Conservation (phyloP, 2,113 vertebrate genomes). For the Siniperca knerii region DNA sequence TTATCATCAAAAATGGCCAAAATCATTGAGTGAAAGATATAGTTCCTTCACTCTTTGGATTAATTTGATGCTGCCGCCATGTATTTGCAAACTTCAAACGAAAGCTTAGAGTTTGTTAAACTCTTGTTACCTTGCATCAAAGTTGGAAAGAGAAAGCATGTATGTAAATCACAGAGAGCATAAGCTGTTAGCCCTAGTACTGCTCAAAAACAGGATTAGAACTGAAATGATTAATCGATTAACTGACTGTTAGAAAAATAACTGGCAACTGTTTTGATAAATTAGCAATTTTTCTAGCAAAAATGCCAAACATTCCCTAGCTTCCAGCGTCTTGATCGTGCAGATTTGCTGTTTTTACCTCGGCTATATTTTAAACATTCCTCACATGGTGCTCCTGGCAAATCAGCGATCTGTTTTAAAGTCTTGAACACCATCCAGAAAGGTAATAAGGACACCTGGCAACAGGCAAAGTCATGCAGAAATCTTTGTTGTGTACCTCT, state of each 20-base stretch:
- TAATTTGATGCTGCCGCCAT: not conserved
- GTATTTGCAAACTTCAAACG: not conserved
- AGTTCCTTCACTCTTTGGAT: not conserved
- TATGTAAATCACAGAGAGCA: not conserved
- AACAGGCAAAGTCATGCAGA: not conserved
- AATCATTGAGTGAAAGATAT: not conserved
- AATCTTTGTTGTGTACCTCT: not conserved
- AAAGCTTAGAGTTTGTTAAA: not conserved
- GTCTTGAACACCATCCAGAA: not conserved
- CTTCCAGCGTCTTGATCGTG: not conserved
- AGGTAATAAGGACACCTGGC: not conserved
- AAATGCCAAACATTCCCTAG: not conserved
- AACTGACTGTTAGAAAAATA: not conserved
- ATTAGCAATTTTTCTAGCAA: not conserved
- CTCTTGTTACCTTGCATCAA: not conserved
- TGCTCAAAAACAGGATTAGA: not conserved
- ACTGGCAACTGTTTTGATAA: not conserved
- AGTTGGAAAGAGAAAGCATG: not conserved
- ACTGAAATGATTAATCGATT: not conserved
- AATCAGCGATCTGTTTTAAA: not conserved
- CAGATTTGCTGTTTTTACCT: not conserved
- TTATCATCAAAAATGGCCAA: not conserved
- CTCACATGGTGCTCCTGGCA: not conserved
- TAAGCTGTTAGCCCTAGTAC: too few species aligned
- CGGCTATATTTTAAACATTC: not conserved